A percentile compares a stretch with the other conserved stretches of the same genome.
Conservation (phyloP, 37 sponge, comb jelly and placozoan genomes). For the Haliclona indistincta region DNA sequence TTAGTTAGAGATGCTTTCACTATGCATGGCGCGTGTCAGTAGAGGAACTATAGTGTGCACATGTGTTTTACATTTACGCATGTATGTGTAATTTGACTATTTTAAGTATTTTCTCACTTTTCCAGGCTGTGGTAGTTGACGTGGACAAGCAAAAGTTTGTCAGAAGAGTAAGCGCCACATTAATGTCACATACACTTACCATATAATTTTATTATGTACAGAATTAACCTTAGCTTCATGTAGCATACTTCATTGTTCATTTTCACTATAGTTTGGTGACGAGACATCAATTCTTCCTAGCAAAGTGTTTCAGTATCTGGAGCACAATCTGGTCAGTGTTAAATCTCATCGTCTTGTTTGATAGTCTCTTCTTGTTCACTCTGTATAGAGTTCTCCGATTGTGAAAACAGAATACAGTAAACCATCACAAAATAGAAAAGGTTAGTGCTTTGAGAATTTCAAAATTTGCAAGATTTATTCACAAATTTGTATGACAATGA, state of each 20-base stretch:
- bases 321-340: conserved; percentile 27
- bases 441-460: background rate
- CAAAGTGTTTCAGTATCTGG: conserved; percentile 56
- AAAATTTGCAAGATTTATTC: background rate
- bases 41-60: background rate
- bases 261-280: conserved; percentile 52
- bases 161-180: conserved; percentile 21
- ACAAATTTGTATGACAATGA: background rate
- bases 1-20: background rate
- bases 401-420: background rate
- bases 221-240: background rate
- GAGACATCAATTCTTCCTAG: conserved; percentile 59
- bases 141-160: conserved; percentile 65
- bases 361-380: background rate
- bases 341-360: background rate
- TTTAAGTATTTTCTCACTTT: background rate
- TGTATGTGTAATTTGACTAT: no score
- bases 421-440: background rate
- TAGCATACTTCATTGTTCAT: conserved; percentile 5
- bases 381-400: background rate
- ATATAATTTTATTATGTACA: background rate
- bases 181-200: background rate
- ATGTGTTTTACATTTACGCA: background rate
- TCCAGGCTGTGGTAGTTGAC: conserved; percentile 51
- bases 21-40: no score